Conservation (phyloP, 2,797 vertebrate species). For the Melanotaenia pygmaea region DNA sequence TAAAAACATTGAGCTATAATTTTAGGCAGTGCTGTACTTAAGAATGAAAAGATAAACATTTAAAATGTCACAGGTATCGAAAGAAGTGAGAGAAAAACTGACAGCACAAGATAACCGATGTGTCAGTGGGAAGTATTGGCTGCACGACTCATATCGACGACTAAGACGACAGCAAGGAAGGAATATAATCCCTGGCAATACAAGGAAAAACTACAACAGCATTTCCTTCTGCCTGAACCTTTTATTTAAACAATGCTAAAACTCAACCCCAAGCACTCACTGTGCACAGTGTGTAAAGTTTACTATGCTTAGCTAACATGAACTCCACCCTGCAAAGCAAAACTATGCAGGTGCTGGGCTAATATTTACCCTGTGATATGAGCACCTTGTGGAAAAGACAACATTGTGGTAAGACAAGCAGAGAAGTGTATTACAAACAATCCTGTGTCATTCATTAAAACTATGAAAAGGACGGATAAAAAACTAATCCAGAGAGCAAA, state of each 20-base stretch:
- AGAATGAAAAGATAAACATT: background rate
- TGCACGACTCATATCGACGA: background rate
- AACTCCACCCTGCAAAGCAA: constrained; percentile 20
- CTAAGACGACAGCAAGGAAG: background rate
- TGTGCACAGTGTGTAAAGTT: constrained; percentile 7
- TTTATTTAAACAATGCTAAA: background rate
- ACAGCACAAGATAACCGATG: background rate
- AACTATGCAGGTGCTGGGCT: constrained; percentile 38
- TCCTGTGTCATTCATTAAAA: constrained; percentile 51
- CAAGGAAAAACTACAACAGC: constrained; percentile 1
- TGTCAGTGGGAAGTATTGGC: background rate
- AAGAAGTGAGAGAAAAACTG: background rate
- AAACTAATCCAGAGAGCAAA: constrained; percentile 12
- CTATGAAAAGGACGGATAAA: constrained; percentile 10
- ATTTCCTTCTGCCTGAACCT: constrained; percentile 24
- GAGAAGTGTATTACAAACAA: constrained; percentile 41
- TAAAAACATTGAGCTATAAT: background rate
- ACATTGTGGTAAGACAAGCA: constrained; percentile 7
- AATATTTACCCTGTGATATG: constrained; percentile 69
- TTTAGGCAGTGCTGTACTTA: background rate
- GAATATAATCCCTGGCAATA: background rate
- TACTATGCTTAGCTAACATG: constrained; percentile 27
- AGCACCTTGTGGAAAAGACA: constrained; percentile 54
- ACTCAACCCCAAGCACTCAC: background rate
- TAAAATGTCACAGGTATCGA: background rate